Percentiles rank a stretch among this genome's conserved stretches.
Conservation (phyloP, 2,888 invertebrate genomes). For the Trichogramma dendrolimi region DNA sequence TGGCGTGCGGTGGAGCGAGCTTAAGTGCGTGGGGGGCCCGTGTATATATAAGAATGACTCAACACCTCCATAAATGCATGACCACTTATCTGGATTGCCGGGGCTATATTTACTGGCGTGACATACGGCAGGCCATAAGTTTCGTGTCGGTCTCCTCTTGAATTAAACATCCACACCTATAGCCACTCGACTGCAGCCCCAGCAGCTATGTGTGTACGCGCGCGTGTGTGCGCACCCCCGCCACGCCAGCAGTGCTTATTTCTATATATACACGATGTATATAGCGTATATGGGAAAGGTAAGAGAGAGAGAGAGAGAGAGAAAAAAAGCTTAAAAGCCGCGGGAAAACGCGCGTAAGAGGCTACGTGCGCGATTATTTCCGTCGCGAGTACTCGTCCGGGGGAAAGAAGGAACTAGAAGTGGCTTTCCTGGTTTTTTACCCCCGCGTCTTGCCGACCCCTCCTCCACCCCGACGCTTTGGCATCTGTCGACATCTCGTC, state of each 20-base stretch:
- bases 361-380: constrained; percentile 14
- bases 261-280: constrained; percentile 17
- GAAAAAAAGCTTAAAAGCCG: constrained; percentile 41
- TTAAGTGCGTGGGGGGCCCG: too few relatives aligned
- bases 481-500: too few relatives aligned
- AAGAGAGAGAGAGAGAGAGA: not conserved
- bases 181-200: constrained; percentile 1
- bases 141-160: constrained; percentile 39
- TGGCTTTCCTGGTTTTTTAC: constrained; percentile 27
- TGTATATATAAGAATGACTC: not conserved
- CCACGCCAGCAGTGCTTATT: too few relatives aligned
- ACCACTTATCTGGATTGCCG: constrained; percentile 52
- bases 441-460: not conserved
- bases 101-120: constrained; percentile 29
- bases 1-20: too few relatives aligned
- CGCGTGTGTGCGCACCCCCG: too few relatives aligned
- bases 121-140: constrained; percentile 42
- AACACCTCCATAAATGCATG: constrained; percentile 50
- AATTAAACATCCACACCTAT: constrained; percentile 45
- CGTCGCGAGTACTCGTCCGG: too few relatives aligned
- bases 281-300: constrained; percentile 6
- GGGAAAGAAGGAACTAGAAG: constrained; percentile 11
- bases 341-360: constrained; percentile 36
- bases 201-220: not conserved
- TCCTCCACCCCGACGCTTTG: too few relatives aligned